phyloP scores from a whole-genome alignment of 2,113 vertebrate species.

The Steatornis caripensis region DNA sequence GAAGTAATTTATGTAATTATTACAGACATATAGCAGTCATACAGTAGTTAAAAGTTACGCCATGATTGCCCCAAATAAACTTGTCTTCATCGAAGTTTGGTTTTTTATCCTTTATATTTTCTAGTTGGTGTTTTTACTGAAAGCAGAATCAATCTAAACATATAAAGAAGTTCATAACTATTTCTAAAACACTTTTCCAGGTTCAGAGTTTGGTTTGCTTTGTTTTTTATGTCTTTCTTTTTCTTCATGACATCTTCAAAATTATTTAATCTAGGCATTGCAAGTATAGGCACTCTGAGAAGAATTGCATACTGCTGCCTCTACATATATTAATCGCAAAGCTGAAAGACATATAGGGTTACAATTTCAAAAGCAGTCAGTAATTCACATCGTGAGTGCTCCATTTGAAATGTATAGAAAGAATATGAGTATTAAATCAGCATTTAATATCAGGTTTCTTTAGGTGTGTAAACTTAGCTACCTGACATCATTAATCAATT shows the following conservation, averaged over 20 bases:
- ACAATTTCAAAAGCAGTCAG: background rate
- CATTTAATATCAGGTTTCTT: background rate
- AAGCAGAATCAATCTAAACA: background rate
- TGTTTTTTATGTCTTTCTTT: background rate
- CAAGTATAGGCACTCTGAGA: background rate
- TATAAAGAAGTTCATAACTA: background rate
- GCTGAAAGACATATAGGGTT: background rate
- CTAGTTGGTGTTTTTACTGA: background rate
- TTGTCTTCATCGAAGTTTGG: background rate
- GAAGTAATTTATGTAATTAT: background rate
- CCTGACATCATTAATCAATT: background rate
- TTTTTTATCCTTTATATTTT: background rate
- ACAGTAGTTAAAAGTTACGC: background rate
- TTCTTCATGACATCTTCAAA: background rate
- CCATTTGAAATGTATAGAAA: background rate
- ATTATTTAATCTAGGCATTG: background rate
- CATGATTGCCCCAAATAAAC: background rate
- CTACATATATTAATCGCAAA: background rate
- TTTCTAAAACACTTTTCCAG: background rate
- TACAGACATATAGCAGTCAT: background rate
- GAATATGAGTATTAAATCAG: conserved; percentile 13
- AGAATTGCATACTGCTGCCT: background rate
- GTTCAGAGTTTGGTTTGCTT: background rate
- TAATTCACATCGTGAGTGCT: background rate
- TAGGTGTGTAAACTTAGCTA: background rate